A percentile compares a stretch with the other conserved stretches of the same genome.
phyloP scores from a whole-genome alignment of 2,888 invertebrate species.

The Eucera pruinosa region DNA sequence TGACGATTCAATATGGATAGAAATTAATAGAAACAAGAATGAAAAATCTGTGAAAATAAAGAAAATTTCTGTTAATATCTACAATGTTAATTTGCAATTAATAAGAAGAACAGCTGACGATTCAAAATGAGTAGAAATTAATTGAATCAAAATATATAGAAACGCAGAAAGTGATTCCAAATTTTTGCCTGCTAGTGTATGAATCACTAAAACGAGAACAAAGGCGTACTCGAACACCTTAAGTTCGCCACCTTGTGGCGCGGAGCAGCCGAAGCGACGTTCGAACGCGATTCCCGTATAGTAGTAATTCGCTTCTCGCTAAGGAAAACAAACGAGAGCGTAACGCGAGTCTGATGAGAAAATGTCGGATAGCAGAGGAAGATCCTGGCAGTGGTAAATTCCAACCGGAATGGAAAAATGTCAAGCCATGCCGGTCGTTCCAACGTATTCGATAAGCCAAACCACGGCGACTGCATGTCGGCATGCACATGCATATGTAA shows the following conservation, averaged over 20 bases:
- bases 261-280: neutral
- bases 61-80: too few relatives aligned
- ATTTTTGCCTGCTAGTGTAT: too few relatives aligned
- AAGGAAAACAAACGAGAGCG: neutral
- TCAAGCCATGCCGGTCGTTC: constrained; percentile 54
- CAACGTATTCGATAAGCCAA: constrained; percentile 67
- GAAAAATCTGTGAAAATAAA: too few relatives aligned
- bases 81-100: too few relatives aligned
- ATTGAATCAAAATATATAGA: too few relatives aligned
- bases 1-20: too few relatives aligned
- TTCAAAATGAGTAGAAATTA: too few relatives aligned
- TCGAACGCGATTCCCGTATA: neutral
- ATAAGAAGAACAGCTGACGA: too few relatives aligned
- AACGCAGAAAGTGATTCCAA: too few relatives aligned
- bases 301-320: constrained; percentile 29
- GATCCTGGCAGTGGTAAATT: constrained; percentile 63
- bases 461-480: constrained; percentile 66
- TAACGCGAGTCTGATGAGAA: constrained; percentile 50
- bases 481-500: constrained; percentile 70
- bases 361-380: constrained; percentile 49
- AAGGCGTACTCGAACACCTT: too few relatives aligned
- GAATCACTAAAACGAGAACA: too few relatives aligned
- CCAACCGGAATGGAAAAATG: constrained; percentile 69
- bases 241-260: neutral
- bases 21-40: too few relatives aligned